Base-by-base conservation (phyloP, 2,888 invertebrate genomes). In the Candidula unifasciata region DNA sequence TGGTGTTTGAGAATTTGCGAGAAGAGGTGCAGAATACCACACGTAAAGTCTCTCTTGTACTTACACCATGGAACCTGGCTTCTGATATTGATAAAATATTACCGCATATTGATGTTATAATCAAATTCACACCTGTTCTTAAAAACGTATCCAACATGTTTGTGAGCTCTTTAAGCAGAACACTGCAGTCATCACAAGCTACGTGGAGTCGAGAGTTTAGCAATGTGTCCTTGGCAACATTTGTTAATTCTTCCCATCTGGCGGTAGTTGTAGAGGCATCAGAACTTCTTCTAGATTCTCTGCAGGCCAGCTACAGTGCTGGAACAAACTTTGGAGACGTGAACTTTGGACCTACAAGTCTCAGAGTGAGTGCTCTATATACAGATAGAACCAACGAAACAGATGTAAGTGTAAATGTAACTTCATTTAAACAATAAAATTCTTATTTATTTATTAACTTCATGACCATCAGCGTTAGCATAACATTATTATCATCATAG, bases 171-270 rank as follows among this genome's bases (percentile, higher is more conserved):
- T 30, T 74, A 3, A 60, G 27, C 74, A 74, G 21, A 27, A 54
- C 33, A 18, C 21, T 69, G 52, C 30, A 52, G 33, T 33, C 71
- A 18, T 13, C 27, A 3, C 52, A 30, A 44, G 57, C 69, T 8
- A 35, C 71, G 3, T 80, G 80, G 80, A 80, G 69, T 10, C 33
- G 24, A n/a, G 80, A 80, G 27, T 71, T 80, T 37, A 21, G 1
- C 21, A 52, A 44, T 52, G 6, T 35, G 16, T 69, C 54, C 16
- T 21, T 2, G 33, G n/a, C 37, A 10, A 2, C 64, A 3, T 18
- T 27, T 16, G 27, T 24, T 0, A 27, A 44, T 0, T 27, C 16
- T 10, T 2, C 13, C 21, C 27, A 66, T 8, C 52, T 79, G 68
- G 44, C 44, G 27, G 2, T 79, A n/a, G 30, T 79, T 6, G 0